Evolutionary conservation across 2,888 invertebrate species (phyloP).

Genomic region (Diarsia rubi): DNA sequence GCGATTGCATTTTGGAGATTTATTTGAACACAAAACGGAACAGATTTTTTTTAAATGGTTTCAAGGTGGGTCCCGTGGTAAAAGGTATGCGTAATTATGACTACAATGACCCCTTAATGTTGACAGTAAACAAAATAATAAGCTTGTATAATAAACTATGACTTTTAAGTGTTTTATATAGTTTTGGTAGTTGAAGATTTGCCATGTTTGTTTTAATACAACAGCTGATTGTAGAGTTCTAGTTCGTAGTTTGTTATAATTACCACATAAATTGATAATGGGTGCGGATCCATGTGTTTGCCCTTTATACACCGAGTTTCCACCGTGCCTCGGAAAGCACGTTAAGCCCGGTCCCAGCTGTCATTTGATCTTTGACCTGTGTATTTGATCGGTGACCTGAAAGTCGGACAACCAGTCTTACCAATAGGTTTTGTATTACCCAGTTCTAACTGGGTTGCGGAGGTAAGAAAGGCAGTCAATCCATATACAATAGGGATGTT

Average conservation of each 20-base stretch:
- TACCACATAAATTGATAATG: neutral
- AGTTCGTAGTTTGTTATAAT: neutral
- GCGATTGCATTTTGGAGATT: neutral
- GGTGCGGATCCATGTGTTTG: neutral
- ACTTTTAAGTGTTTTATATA: neutral
- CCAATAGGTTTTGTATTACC: neutral
- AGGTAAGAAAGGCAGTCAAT: neutral
- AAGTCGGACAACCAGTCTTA: neutral
- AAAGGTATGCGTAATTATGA: neutral
- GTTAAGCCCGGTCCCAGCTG: neutral
- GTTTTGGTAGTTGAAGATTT: neutral
- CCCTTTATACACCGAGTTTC: neutral
- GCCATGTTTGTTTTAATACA: neutral
- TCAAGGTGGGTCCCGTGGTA: neutral
- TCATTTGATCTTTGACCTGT: neutral
- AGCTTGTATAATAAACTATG: neutral
- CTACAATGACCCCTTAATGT: neutral
- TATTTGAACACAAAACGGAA: neutral
- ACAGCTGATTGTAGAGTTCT: slow-evolving; percentile 1
- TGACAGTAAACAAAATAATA: neutral
- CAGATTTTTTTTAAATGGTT: neutral
- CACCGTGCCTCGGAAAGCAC: neutral
- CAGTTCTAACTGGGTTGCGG: neutral
- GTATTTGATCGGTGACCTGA: neutral
- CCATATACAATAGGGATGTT: neutral